These are phyloP conservation scores for Phaedon cochleariae DNA, from an alignment of 2,888 invertebrate genomes.

Conservation along the genomic window DNA sequence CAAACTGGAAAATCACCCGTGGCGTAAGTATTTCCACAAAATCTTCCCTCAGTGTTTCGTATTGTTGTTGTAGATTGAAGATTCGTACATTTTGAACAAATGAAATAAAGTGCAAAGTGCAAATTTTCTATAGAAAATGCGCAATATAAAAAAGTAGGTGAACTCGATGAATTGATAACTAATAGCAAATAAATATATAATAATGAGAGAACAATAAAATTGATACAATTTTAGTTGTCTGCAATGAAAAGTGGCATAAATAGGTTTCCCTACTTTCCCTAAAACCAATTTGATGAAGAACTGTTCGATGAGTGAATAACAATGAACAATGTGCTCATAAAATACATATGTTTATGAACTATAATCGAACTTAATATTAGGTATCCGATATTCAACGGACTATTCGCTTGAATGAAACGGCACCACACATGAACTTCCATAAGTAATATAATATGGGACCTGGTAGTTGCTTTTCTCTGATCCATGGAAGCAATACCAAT, in stretches of 20 bases:
- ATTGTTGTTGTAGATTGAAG: too few species aligned
- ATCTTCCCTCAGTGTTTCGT: too few species aligned
- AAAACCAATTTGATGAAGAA: slow-evolving; percentile 20
- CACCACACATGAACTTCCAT: background rate
- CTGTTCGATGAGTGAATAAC: slow-evolving; percentile 22
- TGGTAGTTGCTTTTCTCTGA: background rate
- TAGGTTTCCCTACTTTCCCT: slow-evolving; percentile 39
- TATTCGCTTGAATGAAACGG: slow-evolving; percentile 12
- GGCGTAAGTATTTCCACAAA: too few species aligned
- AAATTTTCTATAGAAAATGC: background rate
- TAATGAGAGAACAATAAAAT: slow-evolving; percentile 29
- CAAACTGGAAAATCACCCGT: too few species aligned
- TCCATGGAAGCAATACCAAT: background rate
- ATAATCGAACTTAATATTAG: slow-evolving; percentile 26
- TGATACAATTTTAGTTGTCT: slow-evolving; percentile 28
- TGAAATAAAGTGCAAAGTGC: background rate
- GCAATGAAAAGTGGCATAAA: slow-evolving; percentile 33
- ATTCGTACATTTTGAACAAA: too few species aligned
- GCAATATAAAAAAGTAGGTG: slow-evolving; percentile 9
- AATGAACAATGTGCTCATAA: slow-evolving; percentile 31
- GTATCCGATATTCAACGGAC: slow-evolving; percentile 3
- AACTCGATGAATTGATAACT: slow-evolving; percentile 21
- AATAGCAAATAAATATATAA: slow-evolving; percentile 6
- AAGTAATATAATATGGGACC: too few species aligned
- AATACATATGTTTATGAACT: slow-evolving; percentile 25